A percentile compares a stretch with the other conserved stretches of the same genome.
Evolutionary conservation across 2,888 invertebrate genomes (phyloP).

Genomic region (Formica aserva): DNA sequence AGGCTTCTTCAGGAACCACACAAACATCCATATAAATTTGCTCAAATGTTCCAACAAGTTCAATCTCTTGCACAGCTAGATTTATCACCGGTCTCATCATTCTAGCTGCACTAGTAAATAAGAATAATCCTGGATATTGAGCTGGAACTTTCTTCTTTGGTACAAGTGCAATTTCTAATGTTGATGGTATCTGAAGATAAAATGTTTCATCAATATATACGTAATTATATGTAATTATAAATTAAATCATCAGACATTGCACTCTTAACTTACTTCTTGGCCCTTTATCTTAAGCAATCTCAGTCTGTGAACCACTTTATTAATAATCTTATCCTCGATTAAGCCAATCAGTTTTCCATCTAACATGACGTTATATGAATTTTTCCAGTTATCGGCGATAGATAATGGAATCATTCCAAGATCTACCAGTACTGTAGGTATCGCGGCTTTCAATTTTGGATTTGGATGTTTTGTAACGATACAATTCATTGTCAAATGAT

Average conservation of each 20-base stretch:
- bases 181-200: conserved; percentile 88
- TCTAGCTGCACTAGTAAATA: conserved; percentile 95
- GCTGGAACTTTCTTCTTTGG: conserved; percentile 90
- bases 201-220: conserved; percentile 3
- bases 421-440: conserved; percentile 87
- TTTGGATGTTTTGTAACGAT: conserved; percentile 89
- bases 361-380: conserved; percentile 91
- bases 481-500: conserved; percentile 96
- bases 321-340: conserved; percentile 89
- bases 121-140: conserved; percentile 96
- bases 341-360: conserved; percentile 95
- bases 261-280: conserved; percentile 83
- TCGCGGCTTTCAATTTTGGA: conserved; percentile 80
- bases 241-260: conserved; percentile 24
- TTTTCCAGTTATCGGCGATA: conserved; percentile 86
- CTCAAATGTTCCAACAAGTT: conserved; percentile 97
- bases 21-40: conserved; percentile 97
- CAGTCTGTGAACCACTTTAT: conserved; percentile 90
- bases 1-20: conserved; percentile 91
- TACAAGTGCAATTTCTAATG: conserved; percentile 94
- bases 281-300: conserved; percentile 93
- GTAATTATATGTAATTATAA: neutral
- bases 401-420: conserved; percentile 90
- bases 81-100: conserved; percentile 98
- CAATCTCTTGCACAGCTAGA: conserved; percentile 90